A percentile compares a stretch with the other conserved stretches of the same genome.
Conservation (phyloP, 2,113 vertebrate species). For the Leucopternis melanops region DNA sequence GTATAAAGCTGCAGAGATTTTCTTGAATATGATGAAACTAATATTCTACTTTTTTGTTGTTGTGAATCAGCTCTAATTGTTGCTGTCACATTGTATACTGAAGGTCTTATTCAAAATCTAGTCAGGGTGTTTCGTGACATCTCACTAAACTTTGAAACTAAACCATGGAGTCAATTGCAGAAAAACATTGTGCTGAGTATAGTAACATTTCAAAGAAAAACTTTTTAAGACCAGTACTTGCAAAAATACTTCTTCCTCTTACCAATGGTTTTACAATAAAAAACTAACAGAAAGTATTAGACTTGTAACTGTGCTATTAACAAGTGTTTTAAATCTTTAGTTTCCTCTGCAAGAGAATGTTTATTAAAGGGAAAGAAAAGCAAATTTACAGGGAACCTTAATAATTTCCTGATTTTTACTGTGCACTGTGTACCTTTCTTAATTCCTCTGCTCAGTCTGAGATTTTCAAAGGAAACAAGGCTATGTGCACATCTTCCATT, state of each 20-base stretch:
- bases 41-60: background rate
- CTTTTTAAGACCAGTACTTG: background rate
- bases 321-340: background rate
- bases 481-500: background rate
- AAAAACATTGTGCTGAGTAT: background rate
- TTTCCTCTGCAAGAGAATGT: background rate
- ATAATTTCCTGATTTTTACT: background rate
- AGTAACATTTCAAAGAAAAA: background rate
- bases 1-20: background rate
- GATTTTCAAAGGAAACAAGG: background rate
- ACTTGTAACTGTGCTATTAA: background rate
- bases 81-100: background rate
- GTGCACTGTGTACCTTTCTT: background rate
- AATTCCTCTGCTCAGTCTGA: background rate
- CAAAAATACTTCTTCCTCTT: background rate
- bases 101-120: background rate
- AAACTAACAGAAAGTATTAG: background rate
- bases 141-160: background rate
- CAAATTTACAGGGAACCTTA: background rate
- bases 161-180: background rate
- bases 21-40: background rate
- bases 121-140: background rate
- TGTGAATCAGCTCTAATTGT: background rate
- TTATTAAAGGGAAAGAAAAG: background rate
- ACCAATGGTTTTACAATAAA: background rate